These are phyloP conservation scores for Choloepus hoffmanni DNA, from an alignment of 2,113 vertebrate genomes.

Conservation along the genomic window DNA sequence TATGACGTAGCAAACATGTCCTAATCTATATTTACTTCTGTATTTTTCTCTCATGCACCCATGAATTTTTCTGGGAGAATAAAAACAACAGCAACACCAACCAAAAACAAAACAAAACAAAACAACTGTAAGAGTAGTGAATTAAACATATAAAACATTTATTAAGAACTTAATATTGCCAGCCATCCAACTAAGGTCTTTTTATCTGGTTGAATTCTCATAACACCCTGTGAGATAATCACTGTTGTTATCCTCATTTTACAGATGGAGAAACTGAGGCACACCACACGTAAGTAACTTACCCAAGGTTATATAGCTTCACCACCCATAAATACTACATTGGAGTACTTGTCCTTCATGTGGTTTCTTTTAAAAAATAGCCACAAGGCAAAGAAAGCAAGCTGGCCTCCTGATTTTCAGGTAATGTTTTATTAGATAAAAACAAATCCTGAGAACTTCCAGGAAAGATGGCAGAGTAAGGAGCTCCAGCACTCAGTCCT, in stretches of 20 bases:
- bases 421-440: slow-evolving; percentile 49
- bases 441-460: background rate
- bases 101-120: background rate
- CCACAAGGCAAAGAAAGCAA: background rate
- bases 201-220: background rate
- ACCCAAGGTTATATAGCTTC: background rate
- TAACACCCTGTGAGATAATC: background rate
- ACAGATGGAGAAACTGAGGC: background rate
- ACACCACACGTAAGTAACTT: too few species aligned
- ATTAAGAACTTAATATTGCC: too few species aligned
- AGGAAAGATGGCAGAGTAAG: too few species aligned
- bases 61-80: background rate
- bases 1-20: background rate
- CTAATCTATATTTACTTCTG: background rate
- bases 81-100: background rate
- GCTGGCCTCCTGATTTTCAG: slow-evolving; percentile 12
- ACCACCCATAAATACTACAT: background rate
- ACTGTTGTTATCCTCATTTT: background rate
- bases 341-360: background rate
- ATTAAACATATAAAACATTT: background rate
- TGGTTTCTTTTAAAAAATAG: background rate
- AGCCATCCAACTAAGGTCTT: background rate
- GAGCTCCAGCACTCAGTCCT: too few species aligned
- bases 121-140: background rate
- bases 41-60: background rate